Percentiles rank a stretch among this genome's conserved stretches.
phyloP scores from a whole-genome alignment of 1,140 invertebrate genomes.

The Heliothis subflexa region DNA sequence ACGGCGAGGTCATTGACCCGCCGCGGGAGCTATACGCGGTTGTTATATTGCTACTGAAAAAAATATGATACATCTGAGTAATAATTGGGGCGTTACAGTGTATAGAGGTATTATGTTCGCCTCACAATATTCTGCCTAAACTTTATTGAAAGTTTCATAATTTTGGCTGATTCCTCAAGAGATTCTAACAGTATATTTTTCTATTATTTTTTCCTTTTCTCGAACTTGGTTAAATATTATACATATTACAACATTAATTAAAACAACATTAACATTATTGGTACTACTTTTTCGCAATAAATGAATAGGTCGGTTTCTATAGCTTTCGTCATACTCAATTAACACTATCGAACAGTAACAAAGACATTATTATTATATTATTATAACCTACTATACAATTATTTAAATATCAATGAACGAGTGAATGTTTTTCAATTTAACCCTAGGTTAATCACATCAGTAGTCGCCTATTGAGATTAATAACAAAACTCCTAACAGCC shows the following conservation, averaged over 20 bases:
- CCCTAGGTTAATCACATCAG: background rate
- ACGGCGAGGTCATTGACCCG: slow-evolving; percentile 55
- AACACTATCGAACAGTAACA: no score
- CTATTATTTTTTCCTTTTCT: no score
- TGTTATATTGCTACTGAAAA: slow-evolving; percentile 4
- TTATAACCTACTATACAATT: background rate
- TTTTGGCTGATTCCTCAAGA: no score
- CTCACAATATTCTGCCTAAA: background rate
- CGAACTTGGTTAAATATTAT: no score
- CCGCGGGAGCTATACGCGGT: slow-evolving; percentile 57
- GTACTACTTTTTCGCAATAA: no score
- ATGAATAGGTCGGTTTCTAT: no score
- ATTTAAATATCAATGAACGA: slow-evolving; percentile 3
- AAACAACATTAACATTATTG: no score
- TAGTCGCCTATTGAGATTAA: background rate
- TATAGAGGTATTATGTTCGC: background rate
- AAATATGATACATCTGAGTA: background rate
- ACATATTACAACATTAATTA: no score
- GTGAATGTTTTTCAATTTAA: background rate
- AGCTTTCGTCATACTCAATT: no score
- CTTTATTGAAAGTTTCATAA: no score
- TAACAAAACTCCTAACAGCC: background rate
- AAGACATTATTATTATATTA: no score
- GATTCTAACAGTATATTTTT: no score
- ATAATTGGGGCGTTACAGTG: background rate